Evolutionary conservation across 2,888 invertebrate species (phyloP), one percentile per base, ranked within the genome.

Genomic region (Callinectes sapidus): DNA sequence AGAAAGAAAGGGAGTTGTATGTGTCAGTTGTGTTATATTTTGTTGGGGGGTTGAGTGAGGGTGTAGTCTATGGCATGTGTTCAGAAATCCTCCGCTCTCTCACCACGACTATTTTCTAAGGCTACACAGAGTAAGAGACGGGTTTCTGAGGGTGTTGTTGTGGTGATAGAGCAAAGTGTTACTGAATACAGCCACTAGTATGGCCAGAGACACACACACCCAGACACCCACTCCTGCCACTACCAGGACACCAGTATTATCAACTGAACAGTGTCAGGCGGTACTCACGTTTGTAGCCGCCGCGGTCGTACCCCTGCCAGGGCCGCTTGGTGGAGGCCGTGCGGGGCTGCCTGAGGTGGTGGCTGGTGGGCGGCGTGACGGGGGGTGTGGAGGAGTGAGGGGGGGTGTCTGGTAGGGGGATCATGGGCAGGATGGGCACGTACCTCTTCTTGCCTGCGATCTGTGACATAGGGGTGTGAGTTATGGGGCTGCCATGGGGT

Each of bases 361-460:
- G 54, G 61, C n/a, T 2, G 35, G 92, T 92, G 23, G 87, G 61
- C 28, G 91, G 61, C 10, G 87, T 71, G 42, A n/a, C 16, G 23
- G 87, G 71, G n/a, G 85, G 55, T 2, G 81, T 54, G 23, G 77
- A 87, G 35, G 81, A 32, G 54, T 35, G 28, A 2, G 54, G 81
- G 18, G 81, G 28, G 13, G 86, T 87, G 32, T 88, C 13, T 35
- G 55, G 55, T n/a, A 93, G 32, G 18, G 93, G 93, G 16, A 93
- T 61, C 89, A 93, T 89, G 32, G 93, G 93, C 71, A 93, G 85
- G 35, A 93, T 93, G 61, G 93, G 93, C 77, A 93, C 93, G 61
- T 91, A 93, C 55, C 93, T 61, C 71, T 93, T 91, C 91, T 91
- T 91, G 87, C 85, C 55, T n/a, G 85, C 32, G 14, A 92, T 39